phyloP scores from a whole-genome alignment of 2,797 vertebrate species.

The Nothura maculosa region DNA sequence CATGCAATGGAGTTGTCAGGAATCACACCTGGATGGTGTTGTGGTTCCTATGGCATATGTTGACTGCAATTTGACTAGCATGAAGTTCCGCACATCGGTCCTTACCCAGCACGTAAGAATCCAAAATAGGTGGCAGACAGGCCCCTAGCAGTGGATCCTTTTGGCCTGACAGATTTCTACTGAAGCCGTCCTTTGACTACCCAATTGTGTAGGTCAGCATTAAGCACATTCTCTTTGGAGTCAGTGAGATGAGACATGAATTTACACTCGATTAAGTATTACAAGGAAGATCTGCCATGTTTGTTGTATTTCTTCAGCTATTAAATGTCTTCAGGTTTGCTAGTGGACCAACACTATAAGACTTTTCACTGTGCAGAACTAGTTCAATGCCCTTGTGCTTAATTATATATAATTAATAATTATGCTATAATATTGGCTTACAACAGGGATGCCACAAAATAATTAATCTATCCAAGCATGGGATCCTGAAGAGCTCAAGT shows the following conservation, averaged over 20 bases:
- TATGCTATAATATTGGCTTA: not conserved
- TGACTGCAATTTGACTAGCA: not conserved
- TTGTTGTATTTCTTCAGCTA: not conserved
- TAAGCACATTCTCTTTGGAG: not conserved
- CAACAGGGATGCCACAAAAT: not conserved
- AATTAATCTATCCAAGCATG: not conserved
- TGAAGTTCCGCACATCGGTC: not conserved
- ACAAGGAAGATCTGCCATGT: not conserved
- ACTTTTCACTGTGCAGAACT: not conserved
- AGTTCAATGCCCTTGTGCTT: not conserved
- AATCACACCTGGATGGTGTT: fast-evolving
- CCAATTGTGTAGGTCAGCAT: not conserved
- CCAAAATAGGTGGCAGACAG: not conserved
- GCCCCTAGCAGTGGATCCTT: fast-evolving
- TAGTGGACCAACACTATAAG: too few relatives aligned
- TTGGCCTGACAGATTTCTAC: not conserved
- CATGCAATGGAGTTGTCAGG: not conserved
- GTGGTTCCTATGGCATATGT: not conserved
- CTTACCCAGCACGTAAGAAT: not conserved
- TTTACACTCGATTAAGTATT: not conserved
- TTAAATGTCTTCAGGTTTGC: too few relatives aligned
- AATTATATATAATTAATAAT: too few relatives aligned
- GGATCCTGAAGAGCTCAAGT: not conserved
- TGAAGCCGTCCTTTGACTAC: not conserved
- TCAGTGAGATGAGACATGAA: fast-evolving